These are phyloP conservation scores for Schizotus pectinicornis DNA, from an alignment of 2,888 invertebrate species.

Conservation along the genomic window DNA sequence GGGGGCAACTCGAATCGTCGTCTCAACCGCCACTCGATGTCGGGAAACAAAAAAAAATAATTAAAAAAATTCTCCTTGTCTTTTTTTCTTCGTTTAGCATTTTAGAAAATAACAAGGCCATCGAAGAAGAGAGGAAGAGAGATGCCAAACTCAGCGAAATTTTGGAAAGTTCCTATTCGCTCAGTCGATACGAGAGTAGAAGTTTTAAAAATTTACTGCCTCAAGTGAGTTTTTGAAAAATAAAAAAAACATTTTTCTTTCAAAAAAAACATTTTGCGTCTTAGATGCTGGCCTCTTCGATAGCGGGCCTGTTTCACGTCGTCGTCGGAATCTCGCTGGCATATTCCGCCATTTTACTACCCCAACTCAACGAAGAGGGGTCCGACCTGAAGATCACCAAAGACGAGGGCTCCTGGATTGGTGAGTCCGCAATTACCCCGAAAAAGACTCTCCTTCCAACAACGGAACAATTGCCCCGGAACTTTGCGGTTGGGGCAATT, in stretches of 20 bases:
- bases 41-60: neutral
- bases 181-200: conserved; percentile 18
- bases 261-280: conserved; percentile 1
- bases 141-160: conserved; percentile 16
- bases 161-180: conserved; percentile 12
- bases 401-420: conserved; percentile 60
- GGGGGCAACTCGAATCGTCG: neutral
- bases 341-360: conserved; percentile 62
- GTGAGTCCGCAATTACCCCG: conserved; percentile 43
- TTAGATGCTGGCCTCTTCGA: conserved; percentile 61
- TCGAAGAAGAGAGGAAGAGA: conserved; percentile 8
- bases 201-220: conserved; percentile 20
- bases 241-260: neutral
- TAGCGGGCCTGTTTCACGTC: conserved; percentile 63
- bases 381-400: conserved; percentile 46
- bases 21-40: neutral
- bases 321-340: conserved; percentile 64
- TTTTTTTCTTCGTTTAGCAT: conserved; percentile 1
- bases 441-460: neutral
- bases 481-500: too few species aligned
- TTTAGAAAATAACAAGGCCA: conserved; percentile 15
- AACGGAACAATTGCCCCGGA: neutral
- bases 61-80: neutral
- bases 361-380: conserved; percentile 51
- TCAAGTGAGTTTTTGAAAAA: conserved; percentile 13